Evolutionary conservation across 1,140 invertebrate species (phyloP).

Genomic region (Lepidurus packardi): DNA sequence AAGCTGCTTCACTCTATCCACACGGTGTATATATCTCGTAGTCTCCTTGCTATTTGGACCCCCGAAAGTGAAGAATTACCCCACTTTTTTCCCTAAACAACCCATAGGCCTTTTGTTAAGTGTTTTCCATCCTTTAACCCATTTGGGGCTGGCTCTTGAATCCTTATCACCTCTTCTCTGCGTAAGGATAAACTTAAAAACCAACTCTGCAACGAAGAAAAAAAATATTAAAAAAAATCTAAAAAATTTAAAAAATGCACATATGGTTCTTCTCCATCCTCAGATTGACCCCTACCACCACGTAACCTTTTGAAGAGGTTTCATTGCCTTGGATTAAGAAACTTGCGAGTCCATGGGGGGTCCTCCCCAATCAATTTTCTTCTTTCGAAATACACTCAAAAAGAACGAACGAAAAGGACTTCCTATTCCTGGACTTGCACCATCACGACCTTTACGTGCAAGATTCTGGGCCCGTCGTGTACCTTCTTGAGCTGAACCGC

Average conservation of each 20-base stretch:
- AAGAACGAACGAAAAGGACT: too few species aligned
- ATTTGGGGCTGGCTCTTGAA: background rate
- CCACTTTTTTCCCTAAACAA: background rate
- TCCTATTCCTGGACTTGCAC: background rate
- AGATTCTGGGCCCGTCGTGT: background rate
- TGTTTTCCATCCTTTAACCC: background rate
- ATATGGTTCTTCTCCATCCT: constrained; percentile 6
- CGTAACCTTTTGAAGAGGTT: constrained; percentile 3
- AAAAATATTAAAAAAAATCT: background rate
- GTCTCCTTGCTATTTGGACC: background rate
- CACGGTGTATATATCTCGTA: background rate
- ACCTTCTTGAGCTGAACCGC: background rate
- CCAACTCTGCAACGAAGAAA: background rate
- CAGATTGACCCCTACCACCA: constrained; percentile 9
- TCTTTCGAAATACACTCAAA: too few species aligned
- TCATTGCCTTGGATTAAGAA: background rate
- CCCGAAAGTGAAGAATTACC: background rate
- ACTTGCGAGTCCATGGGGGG: background rate
- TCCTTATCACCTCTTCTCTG: background rate
- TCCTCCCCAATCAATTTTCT: background rate
- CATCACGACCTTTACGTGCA: background rate
- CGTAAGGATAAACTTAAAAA: background rate
- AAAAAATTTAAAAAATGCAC: background rate
- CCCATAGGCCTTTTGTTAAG: constrained; percentile 14
- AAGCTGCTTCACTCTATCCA: background rate